Conservation (phyloP, 2,797 vertebrate species). For the Sebastes glaucus region DNA sequence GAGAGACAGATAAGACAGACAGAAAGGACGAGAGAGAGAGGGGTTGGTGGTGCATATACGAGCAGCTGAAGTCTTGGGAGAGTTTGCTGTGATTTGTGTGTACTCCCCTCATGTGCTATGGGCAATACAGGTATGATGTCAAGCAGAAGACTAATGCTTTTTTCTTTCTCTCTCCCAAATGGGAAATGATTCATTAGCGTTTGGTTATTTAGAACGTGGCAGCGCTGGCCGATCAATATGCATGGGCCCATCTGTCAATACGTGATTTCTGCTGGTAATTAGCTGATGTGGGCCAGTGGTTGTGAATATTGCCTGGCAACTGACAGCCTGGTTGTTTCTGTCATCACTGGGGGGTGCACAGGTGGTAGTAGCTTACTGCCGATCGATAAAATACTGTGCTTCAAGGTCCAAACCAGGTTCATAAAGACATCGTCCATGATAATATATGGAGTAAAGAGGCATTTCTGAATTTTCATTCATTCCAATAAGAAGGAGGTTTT, state of each 20-base stretch:
- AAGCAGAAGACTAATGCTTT: constrained; percentile 63
- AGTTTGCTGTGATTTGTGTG: constrained; percentile 63
- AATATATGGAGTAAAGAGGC: constrained; percentile 33
- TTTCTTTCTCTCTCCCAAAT: constrained; percentile 59
- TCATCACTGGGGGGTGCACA: constrained; percentile 72
- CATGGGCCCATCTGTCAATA: constrained; percentile 83
- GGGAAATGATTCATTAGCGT: constrained; percentile 83
- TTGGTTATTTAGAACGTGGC: constrained; percentile 82
- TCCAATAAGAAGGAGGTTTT: not conserved
- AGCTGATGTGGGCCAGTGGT: constrained; percentile 84
- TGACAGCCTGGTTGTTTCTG: constrained; percentile 81
- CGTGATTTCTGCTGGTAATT: constrained; percentile 83
- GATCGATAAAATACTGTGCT: constrained; percentile 63
- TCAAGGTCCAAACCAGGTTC: constrained; percentile 65
- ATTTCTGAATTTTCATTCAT: constrained; percentile 29
- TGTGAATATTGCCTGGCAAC: constrained; percentile 83
- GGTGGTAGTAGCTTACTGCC: constrained; percentile 71
- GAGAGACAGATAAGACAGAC: constrained; percentile 47
- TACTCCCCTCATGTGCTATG: constrained; percentile 44
- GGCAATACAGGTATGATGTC: constrained; percentile 72
- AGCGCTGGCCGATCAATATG: constrained; percentile 79
- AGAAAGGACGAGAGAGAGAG: constrained; percentile 12
- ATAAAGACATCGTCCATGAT: constrained; percentile 55
- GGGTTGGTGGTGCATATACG: constrained; percentile 24
- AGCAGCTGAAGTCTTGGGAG: constrained; percentile 51